A percentile compares a stretch with the other conserved stretches of the same genome.
Conservation (phyloP, 2,797 vertebrate species). For the Strix occidentalis region DNA sequence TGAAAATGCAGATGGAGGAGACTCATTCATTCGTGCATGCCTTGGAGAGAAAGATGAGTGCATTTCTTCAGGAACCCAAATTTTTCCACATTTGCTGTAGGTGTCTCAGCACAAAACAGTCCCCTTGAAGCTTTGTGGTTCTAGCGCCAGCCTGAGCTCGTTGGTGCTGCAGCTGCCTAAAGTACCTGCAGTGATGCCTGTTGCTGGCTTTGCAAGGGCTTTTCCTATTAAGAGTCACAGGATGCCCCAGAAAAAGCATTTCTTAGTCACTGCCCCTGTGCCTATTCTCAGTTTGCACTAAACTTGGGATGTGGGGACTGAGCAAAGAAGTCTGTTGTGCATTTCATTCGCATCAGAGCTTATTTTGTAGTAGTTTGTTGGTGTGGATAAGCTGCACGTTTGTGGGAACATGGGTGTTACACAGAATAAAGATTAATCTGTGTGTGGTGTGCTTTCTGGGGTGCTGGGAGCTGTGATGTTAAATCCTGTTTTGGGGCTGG, state of each 20-base stretch:
- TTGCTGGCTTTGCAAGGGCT: neutral
- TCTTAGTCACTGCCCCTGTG: neutral
- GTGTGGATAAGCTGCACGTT: accelerated
- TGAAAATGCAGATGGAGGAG: neutral
- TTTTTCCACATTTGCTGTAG: neutral
- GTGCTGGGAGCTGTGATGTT: neutral
- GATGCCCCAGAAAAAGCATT: neutral
- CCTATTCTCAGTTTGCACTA: accelerated
- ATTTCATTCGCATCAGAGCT: neutral
- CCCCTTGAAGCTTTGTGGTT: neutral
- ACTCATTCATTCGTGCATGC: neutral
- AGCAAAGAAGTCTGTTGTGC: neutral
- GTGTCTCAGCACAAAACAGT: neutral
- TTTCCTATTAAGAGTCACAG: neutral
- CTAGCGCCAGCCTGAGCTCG: neutral
- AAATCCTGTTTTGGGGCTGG: neutral
- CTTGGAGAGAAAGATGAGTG: neutral
- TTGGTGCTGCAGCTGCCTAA: accelerated
- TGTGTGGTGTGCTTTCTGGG: neutral
- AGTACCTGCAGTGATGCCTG: neutral
- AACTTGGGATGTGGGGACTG: neutral
- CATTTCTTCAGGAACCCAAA: neutral
- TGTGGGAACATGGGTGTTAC: neutral
- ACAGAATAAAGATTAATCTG: accelerated
- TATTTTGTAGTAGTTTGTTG: neutral